A percentile compares a stretch with the other conserved stretches of the same genome.
These are phyloP conservation scores for Rhagoletis pomonella DNA, from an alignment of 1,140 invertebrate species.

Conservation along the genomic window DNA sequence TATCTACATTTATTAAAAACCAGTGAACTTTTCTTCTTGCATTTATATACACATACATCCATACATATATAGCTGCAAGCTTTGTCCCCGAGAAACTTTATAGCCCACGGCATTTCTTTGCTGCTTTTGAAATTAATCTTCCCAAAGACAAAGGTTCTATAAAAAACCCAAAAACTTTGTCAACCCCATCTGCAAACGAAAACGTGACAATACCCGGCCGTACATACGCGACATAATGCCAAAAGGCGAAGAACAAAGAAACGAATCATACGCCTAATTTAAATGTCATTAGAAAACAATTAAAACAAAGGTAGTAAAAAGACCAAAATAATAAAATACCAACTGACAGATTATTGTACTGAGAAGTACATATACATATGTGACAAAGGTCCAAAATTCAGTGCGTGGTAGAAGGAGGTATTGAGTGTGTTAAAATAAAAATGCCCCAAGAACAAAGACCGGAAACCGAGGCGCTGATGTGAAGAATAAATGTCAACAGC, in stretches of 20 bases:
- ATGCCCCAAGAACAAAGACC: constrained; percentile 2
- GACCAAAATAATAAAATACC: constrained; percentile 18
- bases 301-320: constrained; percentile 28
- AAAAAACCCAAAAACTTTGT: not conserved
- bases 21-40: too few species aligned
- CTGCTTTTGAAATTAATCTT: constrained; percentile 29
- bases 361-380: not conserved
- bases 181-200: not conserved
- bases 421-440: not conserved
- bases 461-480: constrained; percentile 47
- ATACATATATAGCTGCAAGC: too few species aligned
- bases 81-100: not conserved
- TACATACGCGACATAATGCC: not conserved
- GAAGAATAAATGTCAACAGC: constrained; percentile 49
- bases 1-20: too few species aligned
- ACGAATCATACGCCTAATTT: constrained; percentile 49
- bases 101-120: constrained; percentile 8
- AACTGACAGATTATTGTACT: constrained; percentile 22
- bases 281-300: constrained; percentile 50
- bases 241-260: constrained; percentile 17
- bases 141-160: not conserved
- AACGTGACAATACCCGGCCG: not conserved
- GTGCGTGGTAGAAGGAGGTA: not conserved
- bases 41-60: too few species aligned
- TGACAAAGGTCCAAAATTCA: constrained; percentile 5